These are phyloP conservation scores for Aegithalos caudatus DNA, from an alignment of 2,113 vertebrate species.

Conservation along the genomic window DNA sequence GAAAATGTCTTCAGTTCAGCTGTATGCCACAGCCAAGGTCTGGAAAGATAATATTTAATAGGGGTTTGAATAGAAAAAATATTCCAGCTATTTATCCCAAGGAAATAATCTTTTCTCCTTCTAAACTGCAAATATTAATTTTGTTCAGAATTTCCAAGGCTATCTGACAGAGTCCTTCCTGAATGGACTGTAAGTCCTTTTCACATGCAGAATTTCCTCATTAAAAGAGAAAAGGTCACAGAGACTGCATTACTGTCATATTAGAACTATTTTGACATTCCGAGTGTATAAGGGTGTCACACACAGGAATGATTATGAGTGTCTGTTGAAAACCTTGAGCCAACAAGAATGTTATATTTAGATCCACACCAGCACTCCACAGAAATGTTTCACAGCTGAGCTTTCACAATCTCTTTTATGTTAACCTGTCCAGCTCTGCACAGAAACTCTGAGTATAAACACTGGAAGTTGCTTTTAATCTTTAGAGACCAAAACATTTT, in stretches of 20 bases:
- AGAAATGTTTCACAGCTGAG: background rate
- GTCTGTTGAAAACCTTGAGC: background rate
- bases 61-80: background rate
- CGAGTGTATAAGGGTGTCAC: background rate
- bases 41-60: background rate
- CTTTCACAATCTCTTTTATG: background rate
- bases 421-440: background rate
- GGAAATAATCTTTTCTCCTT: background rate
- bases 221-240: slow-evolving; percentile 44
- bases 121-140: background rate
- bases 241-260: background rate
- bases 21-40: background rate
- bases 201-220: background rate
- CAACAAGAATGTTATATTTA: background rate
- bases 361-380: background rate
- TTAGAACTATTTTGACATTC: background rate
- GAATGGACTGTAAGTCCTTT: background rate
- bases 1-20: background rate
- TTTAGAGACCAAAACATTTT: background rate
- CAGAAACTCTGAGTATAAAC: background rate
- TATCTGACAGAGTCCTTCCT: background rate
- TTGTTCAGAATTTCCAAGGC: background rate
- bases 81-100: background rate
- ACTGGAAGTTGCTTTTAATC: background rate
- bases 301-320: background rate